Evolutionary conservation across 1,140 invertebrate genomes (phyloP), one percentile per base, ranked within the genome.

Genomic region (Colletes gigas): DNA sequence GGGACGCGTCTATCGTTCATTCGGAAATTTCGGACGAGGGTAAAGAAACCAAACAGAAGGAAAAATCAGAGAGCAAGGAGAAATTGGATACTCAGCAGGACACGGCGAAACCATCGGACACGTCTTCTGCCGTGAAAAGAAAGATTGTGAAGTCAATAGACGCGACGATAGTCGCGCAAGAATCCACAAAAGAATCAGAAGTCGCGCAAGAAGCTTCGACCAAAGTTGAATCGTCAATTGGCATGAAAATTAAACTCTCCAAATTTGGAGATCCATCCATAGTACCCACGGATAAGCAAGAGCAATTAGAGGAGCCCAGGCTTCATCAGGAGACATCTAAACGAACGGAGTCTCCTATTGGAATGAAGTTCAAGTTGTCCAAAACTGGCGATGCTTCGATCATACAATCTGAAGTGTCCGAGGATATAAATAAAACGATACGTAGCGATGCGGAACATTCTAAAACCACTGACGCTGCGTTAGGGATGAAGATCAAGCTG

Each of bases 311-410:
- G 30, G 83, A 89, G 1, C 17, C 3, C 8, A 84, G 47, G 62
- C 88, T 88, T 60, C 70, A 83, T 54, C 52, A 39, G 17, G 90
- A 92, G 55, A 30, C 15, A 10, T 65, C 86, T 0, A 86, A 85
- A 17, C 82, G 86, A 66, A 88, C 81, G 62, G 92, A 93, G 72
- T 92, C 92, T 15, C 89, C 92, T 9, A 82, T 92, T 52, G 91
- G 91, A n/a, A 91, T 92, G 90, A 93, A 92, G 67, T 89, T 92
- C 10, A 93, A 93, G 72, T 66, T 92, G 8, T 89, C 89, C 0
- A 93, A 92, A 72, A 91, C 83, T 12, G 90, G 91, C 0, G 92
- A 92, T 65, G 90, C 91, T 17, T 90, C 92, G 30, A 92, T 93
- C 52, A 85, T 92, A 72, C 78, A 84, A 14, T 71, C 15, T 50